Conservation (phyloP, 2,797 vertebrate genomes). For the Xiphophorus birchmanni region DNA sequence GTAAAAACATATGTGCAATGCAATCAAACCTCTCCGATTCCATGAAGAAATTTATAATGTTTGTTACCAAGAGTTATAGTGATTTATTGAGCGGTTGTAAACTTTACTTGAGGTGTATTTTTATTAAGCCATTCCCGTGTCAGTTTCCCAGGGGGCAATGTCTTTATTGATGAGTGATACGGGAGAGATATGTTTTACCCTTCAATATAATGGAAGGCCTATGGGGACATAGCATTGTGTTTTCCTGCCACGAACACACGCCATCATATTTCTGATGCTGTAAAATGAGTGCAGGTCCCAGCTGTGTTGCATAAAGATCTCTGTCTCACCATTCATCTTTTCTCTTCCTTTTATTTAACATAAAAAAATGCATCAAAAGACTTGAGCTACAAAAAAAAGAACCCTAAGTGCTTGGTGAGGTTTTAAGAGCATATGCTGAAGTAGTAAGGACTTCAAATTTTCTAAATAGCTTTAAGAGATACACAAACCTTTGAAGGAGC, state of each 20-base stretch:
- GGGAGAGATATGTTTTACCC: constrained; percentile 57
- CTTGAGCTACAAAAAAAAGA: constrained; percentile 18
- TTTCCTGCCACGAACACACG: constrained; percentile 38
- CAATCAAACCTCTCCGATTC: constrained; percentile 4
- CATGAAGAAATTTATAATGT: constrained; percentile 30
- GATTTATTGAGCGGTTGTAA: constrained; percentile 66
- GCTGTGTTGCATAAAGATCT: constrained; percentile 60
- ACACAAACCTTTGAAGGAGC: constrained; percentile 47
- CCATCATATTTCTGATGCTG: constrained; percentile 57
- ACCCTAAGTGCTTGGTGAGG: constrained; percentile 19
- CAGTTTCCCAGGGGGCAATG: constrained; percentile 51
- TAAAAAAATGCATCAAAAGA: constrained; percentile 40
- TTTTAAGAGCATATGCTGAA: constrained; percentile 32
- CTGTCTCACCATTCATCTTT: constrained; percentile 50
- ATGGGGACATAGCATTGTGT: constrained; percentile 41
- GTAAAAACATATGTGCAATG: not conserved
- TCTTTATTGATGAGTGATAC: constrained; percentile 64
- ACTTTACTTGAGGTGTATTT: constrained; percentile 65
- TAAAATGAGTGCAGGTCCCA: constrained; percentile 62
- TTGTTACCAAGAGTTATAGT: constrained; percentile 38
- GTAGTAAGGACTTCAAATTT: constrained; percentile 50
- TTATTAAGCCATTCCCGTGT: constrained; percentile 59
- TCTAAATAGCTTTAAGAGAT: constrained; percentile 46
- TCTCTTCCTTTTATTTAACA: constrained; percentile 37
- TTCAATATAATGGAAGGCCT: constrained; percentile 62